Percentiles rank a stretch among this genome's conserved stretches.
phyloP scores from a whole-genome alignment of 2,113 vertebrate species.

The Catharus minimus region DNA sequence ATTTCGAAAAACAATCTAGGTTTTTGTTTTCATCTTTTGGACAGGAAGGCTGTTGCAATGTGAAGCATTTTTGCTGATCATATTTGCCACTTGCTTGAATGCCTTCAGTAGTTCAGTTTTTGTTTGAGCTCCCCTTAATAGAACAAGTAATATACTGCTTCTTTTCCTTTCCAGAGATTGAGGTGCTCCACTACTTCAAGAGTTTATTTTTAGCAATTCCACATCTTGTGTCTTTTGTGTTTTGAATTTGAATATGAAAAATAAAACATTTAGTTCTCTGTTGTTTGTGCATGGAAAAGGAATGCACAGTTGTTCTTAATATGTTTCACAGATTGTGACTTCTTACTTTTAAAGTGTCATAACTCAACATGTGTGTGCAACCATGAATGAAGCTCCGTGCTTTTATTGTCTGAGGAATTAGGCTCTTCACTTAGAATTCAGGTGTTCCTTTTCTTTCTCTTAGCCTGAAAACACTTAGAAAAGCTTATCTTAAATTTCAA shows the following conservation, averaged over 20 bases:
- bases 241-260: background rate
- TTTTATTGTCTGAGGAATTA: background rate
- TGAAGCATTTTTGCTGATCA: background rate
- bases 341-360: background rate
- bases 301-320: background rate
- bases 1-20: background rate
- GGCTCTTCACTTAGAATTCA: background rate
- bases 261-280: background rate
- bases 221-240: background rate
- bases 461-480: background rate
- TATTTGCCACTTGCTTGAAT: background rate
- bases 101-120: background rate
- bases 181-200: background rate
- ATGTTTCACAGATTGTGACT: background rate
- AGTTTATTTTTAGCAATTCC: background rate
- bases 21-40: background rate
- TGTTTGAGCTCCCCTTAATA: background rate
- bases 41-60: background rate
- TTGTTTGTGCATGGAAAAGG: background rate
- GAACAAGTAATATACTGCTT: background rate
- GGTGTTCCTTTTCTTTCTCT: background rate
- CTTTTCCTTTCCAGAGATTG: background rate
- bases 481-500: background rate
- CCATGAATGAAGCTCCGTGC: background rate
- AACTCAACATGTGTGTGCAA: rapidly evolving